A percentile compares a stretch with the other conserved stretches of the same genome.
These are phyloP conservation scores for Caenorhabditis angaria DNA, from an alignment of 2,888 invertebrate genomes.

Conservation along the genomic window DNA sequence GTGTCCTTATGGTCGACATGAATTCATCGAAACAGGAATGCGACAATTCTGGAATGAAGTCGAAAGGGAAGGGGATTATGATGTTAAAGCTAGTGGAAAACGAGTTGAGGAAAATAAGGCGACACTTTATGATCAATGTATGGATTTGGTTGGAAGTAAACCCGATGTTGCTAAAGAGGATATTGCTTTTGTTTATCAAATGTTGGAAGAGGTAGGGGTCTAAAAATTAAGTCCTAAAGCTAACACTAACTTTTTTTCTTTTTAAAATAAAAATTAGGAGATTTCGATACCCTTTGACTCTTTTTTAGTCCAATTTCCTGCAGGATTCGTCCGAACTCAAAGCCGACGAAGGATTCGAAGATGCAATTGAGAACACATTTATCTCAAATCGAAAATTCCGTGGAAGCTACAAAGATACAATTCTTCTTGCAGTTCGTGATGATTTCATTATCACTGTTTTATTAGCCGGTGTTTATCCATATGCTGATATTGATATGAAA, in stretches of 20 bases:
- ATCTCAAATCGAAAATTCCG: constrained; percentile 12
- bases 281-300: neutral
- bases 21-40: neutral
- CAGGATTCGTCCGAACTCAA: constrained; percentile 29
- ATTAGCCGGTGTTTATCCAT: constrained; percentile 30
- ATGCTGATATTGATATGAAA: constrained; percentile 23
- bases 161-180: constrained; percentile 30
- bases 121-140: neutral
- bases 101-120: neutral
- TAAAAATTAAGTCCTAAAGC: too few species aligned
- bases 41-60: neutral
- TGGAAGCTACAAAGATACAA: constrained; percentile 15
- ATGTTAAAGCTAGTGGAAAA: neutral
- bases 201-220: constrained; percentile 35
- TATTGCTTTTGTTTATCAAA: constrained; percentile 35
- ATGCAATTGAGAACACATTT: constrained; percentile 22
- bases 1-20: neutral
- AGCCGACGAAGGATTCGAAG: constrained; percentile 30
- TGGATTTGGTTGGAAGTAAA: constrained; percentile 6
- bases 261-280: constrained; percentile 7
- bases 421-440: constrained; percentile 23
- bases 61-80: neutral
- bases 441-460: constrained; percentile 23
- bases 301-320: neutral
- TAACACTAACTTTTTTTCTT: neutral